phyloP scores from a whole-genome alignment of 2,797 vertebrate genomes.

The Tachyglossus aculeatus region DNA sequence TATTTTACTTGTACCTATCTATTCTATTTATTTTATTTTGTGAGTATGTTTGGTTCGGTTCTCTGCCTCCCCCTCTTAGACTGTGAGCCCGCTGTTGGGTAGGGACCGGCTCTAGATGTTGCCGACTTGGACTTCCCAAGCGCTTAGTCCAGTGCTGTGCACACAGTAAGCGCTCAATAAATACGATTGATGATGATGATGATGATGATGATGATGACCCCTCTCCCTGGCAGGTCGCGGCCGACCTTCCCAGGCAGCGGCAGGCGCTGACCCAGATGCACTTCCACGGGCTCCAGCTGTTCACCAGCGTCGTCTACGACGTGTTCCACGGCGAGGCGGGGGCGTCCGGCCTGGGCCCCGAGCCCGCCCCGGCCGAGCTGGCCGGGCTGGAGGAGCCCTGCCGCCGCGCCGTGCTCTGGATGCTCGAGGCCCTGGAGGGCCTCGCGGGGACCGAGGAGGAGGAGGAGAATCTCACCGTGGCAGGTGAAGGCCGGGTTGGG shows the following conservation, averaged over 20 bases:
- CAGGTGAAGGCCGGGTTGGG: constrained; percentile 78
- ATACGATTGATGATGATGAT: rapidly evolving
- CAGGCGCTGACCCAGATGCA: constrained; percentile 75
- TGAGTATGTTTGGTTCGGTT: too few relatives aligned
- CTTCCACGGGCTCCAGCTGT: constrained; percentile 81
- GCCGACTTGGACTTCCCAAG: too few relatives aligned
- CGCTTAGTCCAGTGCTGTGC: too few relatives aligned
- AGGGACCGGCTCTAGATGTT: too few relatives aligned
- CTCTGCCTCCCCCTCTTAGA: too few relatives aligned
- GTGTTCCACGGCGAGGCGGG: constrained; percentile 66
- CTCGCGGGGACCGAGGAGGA: constrained; percentile 68
- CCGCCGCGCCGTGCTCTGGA: constrained; percentile 65
- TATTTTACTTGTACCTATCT: too few relatives aligned
- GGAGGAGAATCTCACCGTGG: constrained; percentile 73
- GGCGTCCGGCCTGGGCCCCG: not conserved
- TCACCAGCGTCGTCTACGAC: constrained; percentile 75
- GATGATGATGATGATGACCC: rapidly evolving
- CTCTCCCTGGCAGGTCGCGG: constrained; percentile 36
- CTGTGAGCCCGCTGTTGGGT: too few relatives aligned
- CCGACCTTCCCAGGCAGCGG: constrained; percentile 25
- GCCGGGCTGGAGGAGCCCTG: constrained; percentile 69
- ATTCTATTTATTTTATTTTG: too few relatives aligned
- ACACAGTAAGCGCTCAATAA: too few relatives aligned
- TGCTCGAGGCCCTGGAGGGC: constrained; percentile 80
- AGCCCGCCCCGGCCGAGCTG: not conserved